These are phyloP conservation scores for Caenorhabditis sp. DNA, from an alignment of 2,888 invertebrate genomes.

Conservation along the genomic window DNA sequence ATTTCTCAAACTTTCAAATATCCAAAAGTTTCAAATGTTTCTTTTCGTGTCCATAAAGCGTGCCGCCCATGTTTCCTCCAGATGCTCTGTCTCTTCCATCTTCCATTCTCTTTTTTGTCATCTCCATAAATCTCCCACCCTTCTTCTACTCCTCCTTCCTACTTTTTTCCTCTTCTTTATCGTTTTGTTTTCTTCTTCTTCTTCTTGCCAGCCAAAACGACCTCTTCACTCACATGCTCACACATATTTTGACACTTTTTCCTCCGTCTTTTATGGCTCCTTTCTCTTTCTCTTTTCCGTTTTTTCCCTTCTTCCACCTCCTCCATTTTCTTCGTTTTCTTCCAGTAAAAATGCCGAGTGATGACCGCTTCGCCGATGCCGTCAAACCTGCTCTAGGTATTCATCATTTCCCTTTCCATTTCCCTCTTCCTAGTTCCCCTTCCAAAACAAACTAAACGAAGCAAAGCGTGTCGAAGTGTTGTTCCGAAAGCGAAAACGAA, in stretches of 20 bases:
- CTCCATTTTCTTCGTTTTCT: conserved; percentile 10
- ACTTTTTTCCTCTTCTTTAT: conserved; percentile 26
- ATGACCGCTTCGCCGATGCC: conserved; percentile 77
- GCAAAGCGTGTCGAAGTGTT: not conserved
- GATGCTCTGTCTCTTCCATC: not conserved
- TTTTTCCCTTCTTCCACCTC: not conserved
- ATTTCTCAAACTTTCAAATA: not conserved
- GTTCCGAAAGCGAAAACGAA: conserved; percentile 14
- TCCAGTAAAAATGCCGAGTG: conserved; percentile 67
- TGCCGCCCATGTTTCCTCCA: conserved; percentile 36
- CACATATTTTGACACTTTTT: conserved; percentile 39
- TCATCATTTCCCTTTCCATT: too few species aligned
- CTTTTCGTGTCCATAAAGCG: conserved; percentile 6
- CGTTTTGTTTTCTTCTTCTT: conserved; percentile 12
- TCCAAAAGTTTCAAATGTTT: not conserved
- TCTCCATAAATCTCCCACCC: conserved; percentile 28
- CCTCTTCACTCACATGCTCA: conserved; percentile 9
- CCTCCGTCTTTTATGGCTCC: not conserved
- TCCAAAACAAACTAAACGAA: too few species aligned
- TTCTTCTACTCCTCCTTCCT: not conserved
- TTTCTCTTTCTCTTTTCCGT: not conserved
- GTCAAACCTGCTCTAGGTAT: conserved; percentile 77
- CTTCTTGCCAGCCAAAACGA: too few species aligned
- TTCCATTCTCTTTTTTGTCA: conserved; percentile 4
- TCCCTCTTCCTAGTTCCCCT: too few species aligned